Base-by-base conservation (phyloP, 2,113 vertebrate genomes). In the Ailuropoda melanoleuca region DNA sequence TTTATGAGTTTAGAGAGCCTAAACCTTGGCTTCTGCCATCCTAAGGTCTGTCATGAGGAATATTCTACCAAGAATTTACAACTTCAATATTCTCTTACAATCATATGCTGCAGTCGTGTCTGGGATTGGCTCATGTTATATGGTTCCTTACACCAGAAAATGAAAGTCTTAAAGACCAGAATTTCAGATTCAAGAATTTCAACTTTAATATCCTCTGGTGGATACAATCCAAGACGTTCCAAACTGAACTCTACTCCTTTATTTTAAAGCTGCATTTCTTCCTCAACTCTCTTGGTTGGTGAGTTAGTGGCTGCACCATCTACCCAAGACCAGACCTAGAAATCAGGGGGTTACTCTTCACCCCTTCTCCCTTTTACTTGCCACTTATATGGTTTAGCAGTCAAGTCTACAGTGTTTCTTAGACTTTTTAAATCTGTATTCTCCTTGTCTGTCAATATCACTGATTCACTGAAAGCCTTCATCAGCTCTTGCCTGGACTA, bases 111-210 rank as follows among this genome's bases (percentile, higher is more conserved):
- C 68, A 60, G 62, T 1, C 68, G 4, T 81, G 37, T 9, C 34
- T 80, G 39, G 4, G 50, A 1, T 66, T 88, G 75, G 34, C 21
- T 74, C 72, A 70, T 68, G 29, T 48, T n/a, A 31, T n/a, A 31
- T 90, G 39, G n/a, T 11, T 74, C 14, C 43, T 11, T 34, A 8
- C 55, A 1, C 66, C 50, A 84, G 78, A 94, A 96, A 93, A 62
- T 43, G 11, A 43, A 89, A 75, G 13, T 43, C n/a, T 60, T 48
- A 0, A 14, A 75, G 18, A 88, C 4, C 17, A 91, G 81, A 82
- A 91, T 93, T 88, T 96, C 37, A 83, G 31, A 90, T 78, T 84
- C 29, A 93, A 81, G 24, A 12, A 56, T 83, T 80, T 39, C 68
- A 85, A 55, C 15, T 74, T 72, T 72, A 94, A 55, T 46, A 31